Evolutionary conservation across 2,888 invertebrate genomes (phyloP).

Genomic region (Horisme vitalbata): DNA sequence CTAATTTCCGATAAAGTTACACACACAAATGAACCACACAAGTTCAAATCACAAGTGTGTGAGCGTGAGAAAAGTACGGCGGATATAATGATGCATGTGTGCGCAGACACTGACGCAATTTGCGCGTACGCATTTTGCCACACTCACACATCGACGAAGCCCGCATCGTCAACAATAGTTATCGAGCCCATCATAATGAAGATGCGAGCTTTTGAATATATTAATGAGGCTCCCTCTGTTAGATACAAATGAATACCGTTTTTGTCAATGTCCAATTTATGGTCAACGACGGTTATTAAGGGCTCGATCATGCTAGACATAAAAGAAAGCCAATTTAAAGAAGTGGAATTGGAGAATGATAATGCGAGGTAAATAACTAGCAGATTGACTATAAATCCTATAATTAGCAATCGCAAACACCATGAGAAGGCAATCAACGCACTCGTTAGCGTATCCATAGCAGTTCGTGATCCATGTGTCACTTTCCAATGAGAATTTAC

Average conservation of each 20-base stretch:
- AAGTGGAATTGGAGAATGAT: conserved; percentile 55
- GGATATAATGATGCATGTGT: conserved; percentile 63
- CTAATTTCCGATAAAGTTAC: conserved; percentile 73
- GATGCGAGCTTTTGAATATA: conserved; percentile 72
- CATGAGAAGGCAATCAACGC: conserved; percentile 60
- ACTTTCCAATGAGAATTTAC: conserved; percentile 67
- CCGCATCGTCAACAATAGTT: conserved; percentile 74
- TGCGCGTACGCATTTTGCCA: conserved; percentile 47
- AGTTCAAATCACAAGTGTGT: conserved; percentile 71
- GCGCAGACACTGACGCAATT: conserved; percentile 56
- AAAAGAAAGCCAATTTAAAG: conserved; percentile 38
- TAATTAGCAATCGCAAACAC: conserved; percentile 57
- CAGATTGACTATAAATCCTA: conserved; percentile 51
- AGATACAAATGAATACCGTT: conserved; percentile 55
- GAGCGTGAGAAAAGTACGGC: conserved; percentile 80
- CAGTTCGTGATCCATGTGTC: conserved; percentile 62
- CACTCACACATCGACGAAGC: conserved; percentile 53
- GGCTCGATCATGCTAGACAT: conserved; percentile 50
- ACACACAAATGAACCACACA: conserved; percentile 60
- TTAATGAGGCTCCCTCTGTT: conserved; percentile 72
- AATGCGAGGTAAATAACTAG: conserved; percentile 40
- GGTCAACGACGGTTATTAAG: conserved; percentile 55
- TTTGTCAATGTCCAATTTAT: conserved; percentile 64
- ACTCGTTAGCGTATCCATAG: conserved; percentile 60
- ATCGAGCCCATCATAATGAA: conserved; percentile 70